A percentile compares a stretch with the other conserved stretches of the same genome.
These are phyloP conservation scores for Silurus meridionalis DNA, from an alignment of 2,113 vertebrate genomes.

Conservation along the genomic window DNA sequence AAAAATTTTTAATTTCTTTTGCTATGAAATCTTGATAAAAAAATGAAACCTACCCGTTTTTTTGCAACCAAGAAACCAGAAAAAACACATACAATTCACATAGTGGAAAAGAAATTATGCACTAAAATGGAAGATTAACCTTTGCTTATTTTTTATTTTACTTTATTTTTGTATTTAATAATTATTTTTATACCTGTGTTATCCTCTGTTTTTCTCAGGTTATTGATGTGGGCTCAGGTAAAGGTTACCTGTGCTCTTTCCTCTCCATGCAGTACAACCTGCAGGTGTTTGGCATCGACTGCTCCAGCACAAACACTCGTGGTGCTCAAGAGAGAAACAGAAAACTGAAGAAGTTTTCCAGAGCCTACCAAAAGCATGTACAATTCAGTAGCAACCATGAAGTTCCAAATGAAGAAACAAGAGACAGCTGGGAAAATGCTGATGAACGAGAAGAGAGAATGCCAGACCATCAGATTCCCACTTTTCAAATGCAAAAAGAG, in stretches of 20 bases:
- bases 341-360: conserved; percentile 93
- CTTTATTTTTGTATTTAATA: too few species aligned
- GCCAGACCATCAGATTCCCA: neutral
- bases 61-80: neutral
- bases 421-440: neutral
- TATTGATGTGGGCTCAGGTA: conserved; percentile 94
- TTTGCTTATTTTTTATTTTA: too few species aligned
- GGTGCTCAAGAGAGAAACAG: conserved; percentile 91
- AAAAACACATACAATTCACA: neutral
- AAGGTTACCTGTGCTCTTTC: conserved; percentile 95
- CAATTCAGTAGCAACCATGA: neutral
- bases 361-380: conserved; percentile 71
- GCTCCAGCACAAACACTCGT: conserved; percentile 86
- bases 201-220: conserved; percentile 72
- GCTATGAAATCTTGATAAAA: neutral
- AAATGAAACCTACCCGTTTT: neutral
- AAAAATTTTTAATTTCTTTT: too few species aligned
- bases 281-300: conserved; percentile 93
- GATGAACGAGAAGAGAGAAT: neutral
- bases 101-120: neutral
- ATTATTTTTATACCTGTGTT: neutral
- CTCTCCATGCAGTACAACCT: conserved; percentile 88
- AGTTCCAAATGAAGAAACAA: conserved; percentile 41
- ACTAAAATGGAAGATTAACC: neutral
- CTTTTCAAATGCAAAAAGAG: neutral